Evolutionary conservation across 2,113 vertebrate species (phyloP), one percentile per base, ranked within the genome.

Genomic region (Eupsittula cactorum): DNA sequence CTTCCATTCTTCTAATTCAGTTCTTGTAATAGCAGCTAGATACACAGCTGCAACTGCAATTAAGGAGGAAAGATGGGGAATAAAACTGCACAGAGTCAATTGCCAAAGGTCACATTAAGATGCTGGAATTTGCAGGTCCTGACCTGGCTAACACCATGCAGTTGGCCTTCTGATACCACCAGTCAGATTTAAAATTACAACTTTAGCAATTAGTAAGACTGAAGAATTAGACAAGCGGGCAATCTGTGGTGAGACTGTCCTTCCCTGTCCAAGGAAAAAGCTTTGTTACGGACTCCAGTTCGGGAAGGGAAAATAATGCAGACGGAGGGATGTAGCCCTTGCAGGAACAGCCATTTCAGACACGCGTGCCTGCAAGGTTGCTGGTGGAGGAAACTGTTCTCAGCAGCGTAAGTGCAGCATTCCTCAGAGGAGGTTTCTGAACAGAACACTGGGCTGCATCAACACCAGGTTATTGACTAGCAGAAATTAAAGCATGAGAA

Each of bases 401-500:
- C 76, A 55, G 84, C 63, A 88, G 86, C 78, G 37, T 87, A 77
- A 82, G 57, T 42, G 71, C 71, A 86, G 47, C 42, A 28, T 41
- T 35, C 53, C 93, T 92, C 76, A 67, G 67, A 77, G 82, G n/a
- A 70, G 80, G 37, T 46, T 94, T 75, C 65, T 69, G 29, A 37
- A 37, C 16, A 67, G 70, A 73, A 59, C 4, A 49, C 68, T 10
- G 10, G 33, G 25, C 64, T 46, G 67, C 63, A 63, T 63, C 86
- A 74, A 60, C 57, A 57, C 11, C 82, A 42, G n/a, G 49, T 18
- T 35, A 68, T 42, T 35, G 55, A 68, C 59, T 44, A 25, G 0
- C 11, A 13, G 69, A 77, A 94, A 93, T 93, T 14, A 95, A 94
- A 95, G 95, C 88, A 96, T 93, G 93, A 92, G 88, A 94, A 96